Evolutionary conservation across 1,140 invertebrate genomes (phyloP).

Genomic region (Lutraria rhynchaena): DNA sequence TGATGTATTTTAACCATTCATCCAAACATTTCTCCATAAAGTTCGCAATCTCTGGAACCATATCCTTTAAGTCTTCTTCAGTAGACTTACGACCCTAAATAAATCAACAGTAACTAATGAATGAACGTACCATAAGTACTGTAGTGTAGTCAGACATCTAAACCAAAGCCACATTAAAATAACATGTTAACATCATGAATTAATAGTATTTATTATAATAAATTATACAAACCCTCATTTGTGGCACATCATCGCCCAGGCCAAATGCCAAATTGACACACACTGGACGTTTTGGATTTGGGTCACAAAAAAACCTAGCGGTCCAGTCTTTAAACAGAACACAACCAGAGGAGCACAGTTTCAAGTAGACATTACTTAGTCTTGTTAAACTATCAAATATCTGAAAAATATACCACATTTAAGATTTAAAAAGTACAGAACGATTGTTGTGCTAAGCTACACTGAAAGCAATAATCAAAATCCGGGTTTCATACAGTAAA

Average conservation of each 20-base stretch:
- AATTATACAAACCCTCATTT: constrained; percentile 42
- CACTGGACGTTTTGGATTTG: not conserved
- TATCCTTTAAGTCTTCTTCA: constrained; percentile 27
- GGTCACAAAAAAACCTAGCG: constrained; percentile 67
- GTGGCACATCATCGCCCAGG: constrained; percentile 34
- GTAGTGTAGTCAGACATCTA: too few relatives aligned
- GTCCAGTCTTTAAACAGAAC: constrained; percentile 73
- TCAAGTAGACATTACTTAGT: constrained; percentile 69
- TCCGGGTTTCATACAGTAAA: too few relatives aligned
- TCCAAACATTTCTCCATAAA: constrained; percentile 76
- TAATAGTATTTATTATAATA: not conserved
- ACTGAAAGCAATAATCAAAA: too few relatives aligned
- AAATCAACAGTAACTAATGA: too few relatives aligned
- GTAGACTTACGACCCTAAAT: constrained; percentile 28
- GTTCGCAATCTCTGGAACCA: constrained; percentile 67
- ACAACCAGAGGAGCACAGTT: constrained; percentile 69
- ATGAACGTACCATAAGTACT: too few relatives aligned
- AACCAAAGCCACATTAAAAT: too few relatives aligned
- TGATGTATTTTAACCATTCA: constrained; percentile 76
- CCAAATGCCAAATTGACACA: constrained; percentile 69
- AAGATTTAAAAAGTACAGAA: too few relatives aligned
- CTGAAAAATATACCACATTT: constrained; percentile 58
- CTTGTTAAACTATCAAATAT: constrained; percentile 71
- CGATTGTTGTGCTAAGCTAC: too few relatives aligned
- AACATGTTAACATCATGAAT: too few relatives aligned